Evolutionary conservation across 2,797 vertebrate species (phyloP).

Genomic region (Dicrostonyx torquatus): DNA sequence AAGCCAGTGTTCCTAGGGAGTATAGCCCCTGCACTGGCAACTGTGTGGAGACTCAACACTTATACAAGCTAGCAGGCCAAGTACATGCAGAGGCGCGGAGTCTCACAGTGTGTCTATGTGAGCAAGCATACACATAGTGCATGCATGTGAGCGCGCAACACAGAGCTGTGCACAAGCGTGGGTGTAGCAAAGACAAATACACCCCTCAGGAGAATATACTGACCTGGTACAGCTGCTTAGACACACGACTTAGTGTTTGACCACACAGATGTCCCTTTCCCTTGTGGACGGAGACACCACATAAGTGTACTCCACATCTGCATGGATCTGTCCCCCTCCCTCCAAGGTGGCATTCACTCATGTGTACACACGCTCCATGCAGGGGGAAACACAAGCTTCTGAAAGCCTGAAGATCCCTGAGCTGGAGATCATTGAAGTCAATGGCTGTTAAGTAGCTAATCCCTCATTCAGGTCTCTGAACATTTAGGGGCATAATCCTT

Average conservation of each 20-base stretch:
- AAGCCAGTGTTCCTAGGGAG: background rate
- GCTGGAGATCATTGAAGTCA: constrained; percentile 23
- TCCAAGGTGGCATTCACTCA: background rate
- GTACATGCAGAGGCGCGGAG: fast-evolving
- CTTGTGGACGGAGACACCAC: fast-evolving
- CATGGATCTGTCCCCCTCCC: background rate
- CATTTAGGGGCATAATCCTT: constrained; percentile 32
- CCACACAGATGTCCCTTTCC: background rate
- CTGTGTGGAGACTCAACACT: background rate
- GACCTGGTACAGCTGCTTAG: background rate
- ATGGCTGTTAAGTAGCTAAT: constrained; percentile 68
- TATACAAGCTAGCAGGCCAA: fast-evolving
- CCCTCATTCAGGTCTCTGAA: constrained; percentile 59
- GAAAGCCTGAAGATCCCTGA: background rate
- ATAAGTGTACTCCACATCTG: fast-evolving
- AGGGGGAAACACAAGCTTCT: background rate
- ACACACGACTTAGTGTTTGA: fast-evolving
- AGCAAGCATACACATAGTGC: background rate
- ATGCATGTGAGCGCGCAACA: fast-evolving
- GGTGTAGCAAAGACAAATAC: background rate
- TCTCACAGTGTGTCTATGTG: background rate
- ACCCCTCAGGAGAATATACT: fast-evolving
- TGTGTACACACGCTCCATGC: fast-evolving
- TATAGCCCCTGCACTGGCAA: fast-evolving
- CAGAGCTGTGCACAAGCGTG: background rate